Percentiles rank a stretch among this genome's conserved stretches.
phyloP scores from a whole-genome alignment of 2,888 invertebrate species.

The Drosophila formosana region DNA sequence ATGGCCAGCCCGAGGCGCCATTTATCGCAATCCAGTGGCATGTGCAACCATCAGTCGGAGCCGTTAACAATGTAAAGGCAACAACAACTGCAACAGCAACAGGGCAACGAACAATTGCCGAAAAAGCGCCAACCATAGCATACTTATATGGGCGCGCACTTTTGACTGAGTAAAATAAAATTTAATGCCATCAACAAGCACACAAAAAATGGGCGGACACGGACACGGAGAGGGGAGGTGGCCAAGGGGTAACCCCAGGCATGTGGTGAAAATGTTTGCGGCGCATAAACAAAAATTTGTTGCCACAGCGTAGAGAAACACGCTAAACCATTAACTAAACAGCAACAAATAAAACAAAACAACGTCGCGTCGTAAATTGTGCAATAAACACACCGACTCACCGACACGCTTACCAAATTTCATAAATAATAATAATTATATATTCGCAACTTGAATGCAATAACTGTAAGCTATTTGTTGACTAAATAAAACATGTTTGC shows the following conservation, averaged over 20 bases:
- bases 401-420: conserved; percentile 19
- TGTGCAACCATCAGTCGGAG: conserved; percentile 54
- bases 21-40: conserved; percentile 66
- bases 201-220: not conserved
- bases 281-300: conserved; percentile 81
- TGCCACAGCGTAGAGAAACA: conserved; percentile 68
- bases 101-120: conserved; percentile 2
- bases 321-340: conserved; percentile 81
- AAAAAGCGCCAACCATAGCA: conserved; percentile 44
- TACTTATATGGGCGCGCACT: conserved; percentile 59
- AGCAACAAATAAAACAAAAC: conserved; percentile 72
- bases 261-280: conserved; percentile 77
- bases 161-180: conserved; percentile 68
- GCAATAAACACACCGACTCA: conserved; percentile 12
- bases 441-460: not conserved
- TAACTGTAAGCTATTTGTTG: not conserved
- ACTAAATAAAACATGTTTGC: not conserved
- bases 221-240: not conserved
- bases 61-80: conserved; percentile 59
- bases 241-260: conserved; percentile 18
- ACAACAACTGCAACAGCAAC: conserved; percentile 5
- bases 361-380: conserved; percentile 10
- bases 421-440: not conserved
- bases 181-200: conserved; percentile 72
- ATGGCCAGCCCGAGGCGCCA: conserved; percentile 48